Base-by-base conservation (phyloP, 2,888 invertebrate species). In the Drosophila pegasa region DNA sequence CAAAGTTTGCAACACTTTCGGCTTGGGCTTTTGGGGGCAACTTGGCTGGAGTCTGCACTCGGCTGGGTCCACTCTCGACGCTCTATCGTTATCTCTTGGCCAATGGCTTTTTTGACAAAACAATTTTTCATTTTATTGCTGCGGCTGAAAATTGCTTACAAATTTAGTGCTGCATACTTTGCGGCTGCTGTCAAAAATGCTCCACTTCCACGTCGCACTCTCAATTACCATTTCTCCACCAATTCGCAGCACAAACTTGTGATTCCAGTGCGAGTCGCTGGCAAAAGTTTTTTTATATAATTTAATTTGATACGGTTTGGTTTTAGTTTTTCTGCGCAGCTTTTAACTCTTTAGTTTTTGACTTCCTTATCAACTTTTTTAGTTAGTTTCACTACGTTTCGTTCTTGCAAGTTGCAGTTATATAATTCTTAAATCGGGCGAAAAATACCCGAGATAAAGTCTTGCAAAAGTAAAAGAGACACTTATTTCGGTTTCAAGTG, bases 1-100 rank as follows among this genome's bases (percentile, higher is more conserved):
- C 88, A 86, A 88, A 86, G 69, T 83, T 83, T 88, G 71, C 87
- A 63, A 88, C 88, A 86, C 83, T 88, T 86, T 79, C 37, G 40
- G 35, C 9, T 16, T n/a, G 43, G 43, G 54, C 18, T 31, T 20
- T 45, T 18, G 40, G 16, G 43, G 25, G 25, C 43, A 22, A 20
- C 18, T 68, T 35, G 41, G 47, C 6, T 48, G 14, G 14, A 31
- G 20, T 48, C 31, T 9, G 29, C 2, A 10, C 43, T n/a, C 25
- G 2, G 16, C 12, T 4, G 12, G 27, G 27, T 8, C 29, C 48
- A 7, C 47, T 8, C 29, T 33, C 31, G 2, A 8, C 22, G 62
- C 45, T 67, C 54, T 50, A 50, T 48, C 64, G 74, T 71, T 86
- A 83, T 88, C 81, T 86, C 41, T 33, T 74, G 84, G 50, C 84